Evolutionary conservation across 2,113 vertebrate genomes (phyloP).

Genomic region (Xiphorhynchus elegans): DNA sequence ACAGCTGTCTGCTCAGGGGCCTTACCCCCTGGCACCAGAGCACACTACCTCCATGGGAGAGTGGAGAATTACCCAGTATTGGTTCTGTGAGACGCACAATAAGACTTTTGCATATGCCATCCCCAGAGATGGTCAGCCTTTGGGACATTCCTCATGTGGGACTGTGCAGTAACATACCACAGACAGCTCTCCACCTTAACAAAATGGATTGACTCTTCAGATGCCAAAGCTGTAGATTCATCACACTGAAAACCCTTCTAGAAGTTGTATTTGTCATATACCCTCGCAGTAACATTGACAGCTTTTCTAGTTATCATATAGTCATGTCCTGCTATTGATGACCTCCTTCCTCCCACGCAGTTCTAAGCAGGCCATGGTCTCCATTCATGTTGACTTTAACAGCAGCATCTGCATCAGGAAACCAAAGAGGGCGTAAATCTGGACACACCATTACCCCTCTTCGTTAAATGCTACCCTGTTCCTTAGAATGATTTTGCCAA

Average conservation of each 20-base stretch:
- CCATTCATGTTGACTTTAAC: background rate
- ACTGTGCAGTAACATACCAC: background rate
- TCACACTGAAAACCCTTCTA: background rate
- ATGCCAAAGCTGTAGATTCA: background rate
- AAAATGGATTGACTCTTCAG: background rate
- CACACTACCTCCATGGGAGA: rapidly evolving
- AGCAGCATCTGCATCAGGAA: background rate
- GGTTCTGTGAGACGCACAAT: background rate
- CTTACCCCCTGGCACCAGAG: background rate
- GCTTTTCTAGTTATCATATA: background rate
- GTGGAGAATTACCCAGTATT: background rate
- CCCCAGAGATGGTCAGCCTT: background rate
- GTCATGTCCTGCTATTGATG: background rate
- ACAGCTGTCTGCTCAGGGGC: background rate
- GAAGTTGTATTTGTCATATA: background rate
- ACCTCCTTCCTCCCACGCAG: background rate
- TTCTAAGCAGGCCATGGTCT: background rate
- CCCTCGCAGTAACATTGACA: background rate
- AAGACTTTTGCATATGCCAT: background rate
- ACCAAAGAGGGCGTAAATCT: background rate
- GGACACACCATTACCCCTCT: background rate
- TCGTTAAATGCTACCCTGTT: background rate
- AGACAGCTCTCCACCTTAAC: background rate
- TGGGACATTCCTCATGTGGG: rapidly evolving
- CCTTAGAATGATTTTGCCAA: background rate